phyloP scores from a whole-genome alignment of 1,140 invertebrate species.

The Atta cephalotes region DNA sequence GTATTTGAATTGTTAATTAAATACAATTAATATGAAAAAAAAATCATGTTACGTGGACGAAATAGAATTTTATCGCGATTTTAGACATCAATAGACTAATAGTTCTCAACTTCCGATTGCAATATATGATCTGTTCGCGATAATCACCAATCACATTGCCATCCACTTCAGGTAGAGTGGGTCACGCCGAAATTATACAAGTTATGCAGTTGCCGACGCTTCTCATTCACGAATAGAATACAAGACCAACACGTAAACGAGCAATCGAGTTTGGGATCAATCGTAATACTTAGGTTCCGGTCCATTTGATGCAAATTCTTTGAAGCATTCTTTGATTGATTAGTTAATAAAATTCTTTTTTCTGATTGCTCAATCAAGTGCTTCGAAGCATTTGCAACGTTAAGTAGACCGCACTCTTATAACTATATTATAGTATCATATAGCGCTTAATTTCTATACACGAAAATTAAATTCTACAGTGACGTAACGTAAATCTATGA shows the following conservation, averaged over 20 bases:
- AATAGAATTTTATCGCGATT: not conserved
- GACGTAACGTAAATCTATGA: not conserved
- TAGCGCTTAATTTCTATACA: not conserved
- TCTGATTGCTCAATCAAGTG: too few species aligned
- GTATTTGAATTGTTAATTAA: conserved; percentile 22
- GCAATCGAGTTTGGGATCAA: conserved; percentile 27
- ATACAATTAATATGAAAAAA: conserved; percentile 13
- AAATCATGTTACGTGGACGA: not conserved
- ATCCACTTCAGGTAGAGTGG: not conserved
- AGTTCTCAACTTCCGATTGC: conserved; percentile 23
- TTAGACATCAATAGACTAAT: not conserved
- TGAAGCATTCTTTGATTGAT: too few species aligned
- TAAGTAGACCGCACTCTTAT: too few species aligned
- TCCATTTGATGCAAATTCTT: too few species aligned
- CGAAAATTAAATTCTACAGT: not conserved
- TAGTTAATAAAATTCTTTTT: too few species aligned
- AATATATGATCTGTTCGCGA: conserved; percentile 7
- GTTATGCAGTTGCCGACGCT: conserved; percentile 9
- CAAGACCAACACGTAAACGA: conserved; percentile 59
- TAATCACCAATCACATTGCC: conserved; percentile 8
- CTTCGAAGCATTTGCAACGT: too few species aligned
- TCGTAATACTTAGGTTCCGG: not conserved
- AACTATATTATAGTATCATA: not conserved
- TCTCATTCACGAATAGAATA: conserved; percentile 53
- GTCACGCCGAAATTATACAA: not conserved